Base-by-base conservation (phyloP, 2,113 vertebrate genomes). In the Entelurus aequoreus region DNA sequence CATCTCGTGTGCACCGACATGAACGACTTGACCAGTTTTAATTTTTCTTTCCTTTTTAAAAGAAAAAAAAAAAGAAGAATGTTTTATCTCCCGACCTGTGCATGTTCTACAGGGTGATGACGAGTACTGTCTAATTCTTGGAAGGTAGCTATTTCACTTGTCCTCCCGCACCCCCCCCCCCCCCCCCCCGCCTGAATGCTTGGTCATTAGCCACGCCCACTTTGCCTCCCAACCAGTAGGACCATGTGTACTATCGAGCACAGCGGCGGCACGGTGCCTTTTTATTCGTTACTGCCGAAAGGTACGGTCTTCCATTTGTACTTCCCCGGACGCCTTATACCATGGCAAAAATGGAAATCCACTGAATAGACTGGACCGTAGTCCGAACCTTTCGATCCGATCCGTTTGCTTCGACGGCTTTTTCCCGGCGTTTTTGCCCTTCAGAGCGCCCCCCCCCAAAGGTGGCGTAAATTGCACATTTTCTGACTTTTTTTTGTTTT, bases 241-340 rank as follows among this genome's bases (percentile, higher is more conserved):
- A 88, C 74, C 28, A 81, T 79, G 84, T 89, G 84, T 84, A 71
- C 75, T 72, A 79, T 63, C 13, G 53, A 87, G 80, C 83, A 80
- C 86, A 88, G 86, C 61, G 82, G 80, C 80, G 84, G 86, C 75
- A 80, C 73, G 83, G 86, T 89, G 87, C 87, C 87, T 89, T 88
- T 28, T 88, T 84, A 81, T 84, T 82, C 76, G 76, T 86, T 84
- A 84, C 76, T 89, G 82, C 86, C 83, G 83, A 85, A 88, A 85
- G 84, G 82, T 86, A 79, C 79, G 80, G 87, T 89, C 87, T 89
- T 89, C 87, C 87, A 89, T 86, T 89, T 88, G 75, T 88, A 84
- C 76, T 84, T 86, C 76, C 80, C 80, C 82, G 74, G 76, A 89
- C 88, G 87, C 87, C 86, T 89, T 89, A 86, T 72, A 79, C 28